A percentile compares a stretch with the other conserved stretches of the same genome.
Evolutionary conservation across 2,888 invertebrate genomes (phyloP).

Genomic region (Rhabditoides inermis): DNA sequence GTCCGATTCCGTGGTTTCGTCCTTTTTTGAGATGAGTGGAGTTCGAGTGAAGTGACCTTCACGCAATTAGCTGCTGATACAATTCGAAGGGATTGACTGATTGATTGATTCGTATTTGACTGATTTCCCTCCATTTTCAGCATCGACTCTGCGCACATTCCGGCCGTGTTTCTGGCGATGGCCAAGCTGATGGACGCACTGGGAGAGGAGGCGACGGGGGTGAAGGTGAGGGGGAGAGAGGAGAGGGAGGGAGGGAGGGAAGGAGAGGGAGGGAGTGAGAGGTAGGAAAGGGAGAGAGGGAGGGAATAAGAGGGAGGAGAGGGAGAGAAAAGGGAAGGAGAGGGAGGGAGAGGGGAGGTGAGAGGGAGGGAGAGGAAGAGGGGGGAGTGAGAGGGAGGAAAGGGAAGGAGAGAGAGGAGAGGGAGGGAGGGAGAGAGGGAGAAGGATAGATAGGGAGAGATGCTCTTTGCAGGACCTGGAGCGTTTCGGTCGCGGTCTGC

Average conservation of each 20-base stretch:
- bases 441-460: too few relatives aligned
- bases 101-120: too few relatives aligned
- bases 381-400: too few relatives aligned
- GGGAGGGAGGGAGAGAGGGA: too few relatives aligned
- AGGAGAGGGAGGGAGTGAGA: not conserved
- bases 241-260: not conserved
- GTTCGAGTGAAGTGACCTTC: not conserved
- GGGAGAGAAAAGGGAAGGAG: not conserved
- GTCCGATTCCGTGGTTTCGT: too few relatives aligned
- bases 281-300: conserved; percentile 1
- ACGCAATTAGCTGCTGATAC: not conserved
- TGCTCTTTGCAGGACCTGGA: too few relatives aligned
- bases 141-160: conserved; percentile 21
- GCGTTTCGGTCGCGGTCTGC: too few relatives aligned
- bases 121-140: conserved; percentile 14
- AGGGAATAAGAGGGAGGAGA: conserved; percentile 1
- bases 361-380: too few relatives aligned
- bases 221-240: conserved; percentile 15
- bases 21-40: conserved; percentile 2
- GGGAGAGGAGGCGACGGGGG: conserved; percentile 14
- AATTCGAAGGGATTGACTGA: too few relatives aligned
- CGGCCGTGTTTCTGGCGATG: conserved; percentile 22
- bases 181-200: conserved; percentile 26
- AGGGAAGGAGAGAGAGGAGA: too few relatives aligned
- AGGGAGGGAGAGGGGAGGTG: conserved; percentile 5